A percentile compares a stretch with the other conserved stretches of the same genome.
Evolutionary conservation across 2,888 invertebrate species (phyloP).

Genomic region (Carterocephalus palaemon): DNA sequence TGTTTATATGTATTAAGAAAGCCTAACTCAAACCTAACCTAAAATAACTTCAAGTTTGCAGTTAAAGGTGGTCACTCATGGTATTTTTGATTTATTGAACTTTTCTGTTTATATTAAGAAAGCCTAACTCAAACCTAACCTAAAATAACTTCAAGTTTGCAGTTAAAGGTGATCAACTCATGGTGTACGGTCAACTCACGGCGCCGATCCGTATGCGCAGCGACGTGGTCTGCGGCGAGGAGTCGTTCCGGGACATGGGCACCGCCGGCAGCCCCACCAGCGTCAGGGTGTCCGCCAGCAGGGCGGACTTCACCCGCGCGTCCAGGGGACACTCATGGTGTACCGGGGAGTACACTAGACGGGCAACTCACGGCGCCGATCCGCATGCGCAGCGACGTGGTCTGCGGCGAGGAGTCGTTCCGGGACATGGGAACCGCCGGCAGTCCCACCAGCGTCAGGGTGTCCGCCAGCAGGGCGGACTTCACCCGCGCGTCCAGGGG

Average conservation of each 20-base stretch:
- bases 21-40: too few relatives aligned
- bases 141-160: too few relatives aligned
- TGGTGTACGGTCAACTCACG: too few relatives aligned
- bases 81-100: too few relatives aligned
- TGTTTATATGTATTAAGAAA: too few relatives aligned
- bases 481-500: constrained; percentile 96
- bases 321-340: constrained; percentile 96
- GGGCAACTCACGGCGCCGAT: constrained; percentile 71
- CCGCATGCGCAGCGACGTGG: constrained; percentile 61
- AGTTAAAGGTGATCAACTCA: too few relatives aligned
- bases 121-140: too few relatives aligned
- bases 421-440: constrained; percentile 86
- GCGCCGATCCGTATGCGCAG: constrained; percentile 71
- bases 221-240: constrained; percentile 44
- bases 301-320: constrained; percentile 93
- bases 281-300: constrained; percentile 94
- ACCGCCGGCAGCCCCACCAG: constrained; percentile 91
- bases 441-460: constrained; percentile 93
- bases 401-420: constrained; percentile 42
- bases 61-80: too few relatives aligned
- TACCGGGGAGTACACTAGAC: not conserved
- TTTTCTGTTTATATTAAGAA: too few relatives aligned
- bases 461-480: constrained; percentile 92
- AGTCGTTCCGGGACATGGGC: constrained; percentile 78
- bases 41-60: too few relatives aligned